Evolutionary conservation across 2,113 vertebrate species (phyloP).

Genomic region (Epinephelus fuscoguttatus): DNA sequence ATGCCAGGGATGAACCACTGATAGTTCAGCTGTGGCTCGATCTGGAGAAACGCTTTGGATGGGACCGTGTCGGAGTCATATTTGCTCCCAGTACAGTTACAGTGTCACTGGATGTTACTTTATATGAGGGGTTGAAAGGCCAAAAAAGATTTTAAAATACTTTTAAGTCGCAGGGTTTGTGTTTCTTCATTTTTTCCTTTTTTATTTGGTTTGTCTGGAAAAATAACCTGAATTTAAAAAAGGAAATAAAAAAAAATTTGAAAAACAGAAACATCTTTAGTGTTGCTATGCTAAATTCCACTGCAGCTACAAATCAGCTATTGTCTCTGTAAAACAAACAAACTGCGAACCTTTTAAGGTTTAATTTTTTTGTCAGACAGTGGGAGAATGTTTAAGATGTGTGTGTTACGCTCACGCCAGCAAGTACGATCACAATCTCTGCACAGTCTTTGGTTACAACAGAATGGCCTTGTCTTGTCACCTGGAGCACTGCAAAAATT

Average conservation of each 20-base stretch:
- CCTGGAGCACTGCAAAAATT: conserved; percentile 73
- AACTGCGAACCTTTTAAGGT: not conserved
- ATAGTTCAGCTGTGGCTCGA: conserved; percentile 77
- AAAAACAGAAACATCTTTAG: not conserved
- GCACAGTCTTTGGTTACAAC: conserved; percentile 77
- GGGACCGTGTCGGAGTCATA: conserved; percentile 41
- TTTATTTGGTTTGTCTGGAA: not conserved
- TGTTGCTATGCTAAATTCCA: not conserved
- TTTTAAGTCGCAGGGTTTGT: not conserved
- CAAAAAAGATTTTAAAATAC: not conserved
- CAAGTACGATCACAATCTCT: conserved; percentile 72
- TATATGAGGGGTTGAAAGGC: conserved; percentile 3
- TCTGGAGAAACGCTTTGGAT: conserved; percentile 66
- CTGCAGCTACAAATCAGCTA: not conserved
- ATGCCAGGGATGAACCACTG: conserved; percentile 79
- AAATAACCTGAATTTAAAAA: not conserved
- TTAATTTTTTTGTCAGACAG: conserved; percentile 1
- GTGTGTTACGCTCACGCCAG: conserved; percentile 28
- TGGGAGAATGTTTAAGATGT: conserved; percentile 33
- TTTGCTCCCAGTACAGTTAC: conserved; percentile 44
- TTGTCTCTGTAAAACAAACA: not conserved
- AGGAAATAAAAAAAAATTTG: not conserved
- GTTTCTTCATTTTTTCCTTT: not conserved
- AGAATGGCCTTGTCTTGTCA: conserved; percentile 78
- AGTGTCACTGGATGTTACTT: conserved; percentile 20